These are phyloP conservation scores for Styela clava DNA, from an alignment of 23 tunicate genomes.

Conservation along the genomic window DNA sequence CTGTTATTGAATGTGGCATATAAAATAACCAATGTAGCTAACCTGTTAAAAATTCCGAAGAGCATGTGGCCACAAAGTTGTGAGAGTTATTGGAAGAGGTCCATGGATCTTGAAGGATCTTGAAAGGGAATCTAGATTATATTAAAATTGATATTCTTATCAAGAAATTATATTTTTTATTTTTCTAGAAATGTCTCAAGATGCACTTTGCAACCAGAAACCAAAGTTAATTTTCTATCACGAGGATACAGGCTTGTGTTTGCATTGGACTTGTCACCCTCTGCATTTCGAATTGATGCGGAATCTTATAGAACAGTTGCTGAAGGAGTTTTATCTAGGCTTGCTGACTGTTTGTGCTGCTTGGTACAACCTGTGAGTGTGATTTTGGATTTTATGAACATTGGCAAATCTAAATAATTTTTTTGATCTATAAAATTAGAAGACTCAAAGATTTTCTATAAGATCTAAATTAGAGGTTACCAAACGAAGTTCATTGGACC, in stretches of 20 bases:
- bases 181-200: background rate
- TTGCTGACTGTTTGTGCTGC: constrained; percentile 58
- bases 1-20: no score
- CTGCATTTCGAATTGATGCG: constrained; percentile 56
- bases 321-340: constrained; percentile 46
- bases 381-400: background rate
- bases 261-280: constrained; percentile 77
- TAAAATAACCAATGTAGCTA: no score
- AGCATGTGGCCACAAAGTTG: no score
- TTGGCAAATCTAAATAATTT: background rate
- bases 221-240: constrained; percentile 66
- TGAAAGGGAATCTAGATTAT: no score
- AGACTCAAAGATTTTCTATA: background rate
- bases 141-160: no score
- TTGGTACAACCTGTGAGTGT: constrained; percentile 33
- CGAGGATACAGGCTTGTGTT: constrained; percentile 75
- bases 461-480: background rate
- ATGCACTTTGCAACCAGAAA: constrained; percentile 23
- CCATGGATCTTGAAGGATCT: no score
- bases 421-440: background rate
- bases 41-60: no score
- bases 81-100: no score
- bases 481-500: no score
- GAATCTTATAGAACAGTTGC: constrained; percentile 42
- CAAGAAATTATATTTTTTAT: no score